Conservation (phyloP, 2,888 invertebrate genomes). For the Polymixis lichenea region DNA sequence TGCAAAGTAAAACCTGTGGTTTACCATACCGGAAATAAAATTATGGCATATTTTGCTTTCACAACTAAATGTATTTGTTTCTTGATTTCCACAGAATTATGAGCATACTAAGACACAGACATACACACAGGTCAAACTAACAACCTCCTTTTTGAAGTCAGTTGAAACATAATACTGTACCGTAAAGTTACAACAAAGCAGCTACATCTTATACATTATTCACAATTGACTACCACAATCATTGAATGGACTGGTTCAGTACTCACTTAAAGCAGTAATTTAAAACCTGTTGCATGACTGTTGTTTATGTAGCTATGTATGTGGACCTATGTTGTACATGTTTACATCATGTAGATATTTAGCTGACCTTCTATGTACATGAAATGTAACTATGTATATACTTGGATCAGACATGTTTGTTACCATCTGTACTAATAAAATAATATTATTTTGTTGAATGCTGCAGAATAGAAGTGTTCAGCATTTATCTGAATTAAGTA, state of each 20-base stretch:
- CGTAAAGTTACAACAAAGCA: background rate
- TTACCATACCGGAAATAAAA: background rate
- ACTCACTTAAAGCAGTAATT: slow-evolving; percentile 38
- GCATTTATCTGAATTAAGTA: no score
- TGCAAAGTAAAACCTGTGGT: background rate
- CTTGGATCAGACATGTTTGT: background rate
- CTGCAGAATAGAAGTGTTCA: no score
- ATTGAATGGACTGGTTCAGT: slow-evolving; percentile 31
- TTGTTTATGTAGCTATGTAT: slow-evolving; percentile 6
- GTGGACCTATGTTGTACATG: slow-evolving; percentile 5
- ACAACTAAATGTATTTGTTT: background rate
- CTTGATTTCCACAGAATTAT: background rate
- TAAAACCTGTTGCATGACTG: slow-evolving; percentile 42
- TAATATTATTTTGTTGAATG: background rate
- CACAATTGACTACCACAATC: slow-evolving; percentile 30
- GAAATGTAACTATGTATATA: no score
- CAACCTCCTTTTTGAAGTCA: background rate
- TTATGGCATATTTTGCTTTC: background rate
- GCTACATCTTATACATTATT: slow-evolving; percentile 18
- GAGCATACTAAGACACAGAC: background rate
- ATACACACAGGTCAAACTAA: background rate
- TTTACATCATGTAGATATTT: slow-evolving; percentile 9
- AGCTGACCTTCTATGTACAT: background rate
- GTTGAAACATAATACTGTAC: background rate
- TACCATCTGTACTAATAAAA: background rate